Evolutionary conservation across 2,113 vertebrate species (phyloP), one percentile per base, ranked within the genome.

Genomic region (Corythornis vintsioides): DNA sequence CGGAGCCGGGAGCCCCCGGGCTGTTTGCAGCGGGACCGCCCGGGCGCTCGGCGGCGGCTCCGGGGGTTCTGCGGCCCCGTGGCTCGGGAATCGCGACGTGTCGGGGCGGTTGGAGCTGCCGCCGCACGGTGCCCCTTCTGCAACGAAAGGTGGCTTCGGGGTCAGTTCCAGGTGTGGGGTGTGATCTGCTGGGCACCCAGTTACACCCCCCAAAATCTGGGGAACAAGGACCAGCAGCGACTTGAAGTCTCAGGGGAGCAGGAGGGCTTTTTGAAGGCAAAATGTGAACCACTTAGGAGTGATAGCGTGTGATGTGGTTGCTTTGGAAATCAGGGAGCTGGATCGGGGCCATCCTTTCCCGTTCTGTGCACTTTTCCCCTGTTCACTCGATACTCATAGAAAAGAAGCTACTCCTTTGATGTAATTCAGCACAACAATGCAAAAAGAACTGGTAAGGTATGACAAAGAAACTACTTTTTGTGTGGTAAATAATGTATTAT

Each of bases 231-330:
- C 3, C 70, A 9, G 3, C 33, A 17, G 35, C 10, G 15, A 1
- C 2, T 0, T 35, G 55, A 40, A 24, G 35, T 21, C 26, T 9
- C 24, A 5, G 21, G 16, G 60, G 31, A 64, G n/a, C 24, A 13
- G 75, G 29, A 56, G 31, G 70, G 56, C 5, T 40, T 31, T 73
- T 6, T 17, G 47, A 40, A 59, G 47, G 9, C 31, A 17, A 11
- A 66, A 8, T 1, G 43, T 3, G 35, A 26, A 25, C 6, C 9
- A 0, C 42, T n/a, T 22, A 0, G 3, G 35, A 45, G 9, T 24
- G 74, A 5, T 19, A 1, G 0, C 1, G 57, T 47, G 71, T 33
- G 53, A 40, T 60, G 87, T 4, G 45, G 45, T 26, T 7, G 24
- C 47, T 63, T 43, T 53, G 45, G 82, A 33, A 53, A 45, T 78